phyloP scores from a whole-genome alignment of 2,797 vertebrate species.

The Glyptemys insculpta region DNA sequence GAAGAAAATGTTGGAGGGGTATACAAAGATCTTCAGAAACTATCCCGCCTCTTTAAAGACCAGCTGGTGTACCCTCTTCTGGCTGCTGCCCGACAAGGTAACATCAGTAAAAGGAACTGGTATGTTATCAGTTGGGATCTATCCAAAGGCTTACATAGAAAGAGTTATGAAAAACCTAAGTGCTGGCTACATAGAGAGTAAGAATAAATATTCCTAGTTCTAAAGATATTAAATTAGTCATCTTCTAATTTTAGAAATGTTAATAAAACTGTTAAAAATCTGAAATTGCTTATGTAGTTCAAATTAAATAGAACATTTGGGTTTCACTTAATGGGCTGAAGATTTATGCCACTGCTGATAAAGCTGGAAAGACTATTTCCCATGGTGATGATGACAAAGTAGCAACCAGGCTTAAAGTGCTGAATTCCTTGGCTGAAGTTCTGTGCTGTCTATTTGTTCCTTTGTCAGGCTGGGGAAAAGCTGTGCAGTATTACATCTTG shows the following conservation, averaged over 20 bases:
- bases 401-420: not conserved
- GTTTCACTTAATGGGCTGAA: not conserved
- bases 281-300: not conserved
- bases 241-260: conserved; percentile 18
- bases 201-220: not conserved
- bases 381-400: not conserved
- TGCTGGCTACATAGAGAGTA: not conserved
- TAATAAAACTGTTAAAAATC: conserved; percentile 4
- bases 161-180: not conserved
- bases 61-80: conserved; percentile 94
- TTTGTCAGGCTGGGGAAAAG: not conserved
- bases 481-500: not conserved
- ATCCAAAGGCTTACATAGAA: not conserved
- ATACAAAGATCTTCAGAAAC: conserved; percentile 90
- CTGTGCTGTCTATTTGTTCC: conserved; percentile 21
- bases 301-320: not conserved
- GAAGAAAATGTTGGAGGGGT: conserved; percentile 83
- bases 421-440: not conserved
- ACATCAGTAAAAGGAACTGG: not conserved
- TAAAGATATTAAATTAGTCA: not conserved
- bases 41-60: conserved; percentile 94
- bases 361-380: conserved; percentile 6
- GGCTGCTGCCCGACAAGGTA: conserved; percentile 93
- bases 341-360: not conserved
- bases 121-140: not conserved